Evolutionary conservation across 2,888 invertebrate genomes (phyloP).

Genomic region (Blastobasis lacticolella): DNA sequence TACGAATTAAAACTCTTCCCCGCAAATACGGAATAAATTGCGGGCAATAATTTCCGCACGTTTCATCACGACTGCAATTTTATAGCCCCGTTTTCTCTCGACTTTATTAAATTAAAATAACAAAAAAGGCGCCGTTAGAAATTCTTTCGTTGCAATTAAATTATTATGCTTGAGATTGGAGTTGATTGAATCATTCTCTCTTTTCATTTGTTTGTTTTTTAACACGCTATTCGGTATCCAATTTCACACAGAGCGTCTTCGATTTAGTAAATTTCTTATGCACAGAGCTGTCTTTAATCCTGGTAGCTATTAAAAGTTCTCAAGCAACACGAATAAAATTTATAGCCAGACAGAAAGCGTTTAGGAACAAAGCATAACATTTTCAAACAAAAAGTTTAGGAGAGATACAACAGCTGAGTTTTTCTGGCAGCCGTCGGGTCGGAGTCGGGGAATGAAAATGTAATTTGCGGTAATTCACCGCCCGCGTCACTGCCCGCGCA

Average conservation of each 20-base stretch:
- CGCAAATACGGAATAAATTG: constrained; percentile 11
- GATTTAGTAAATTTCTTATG: too few relatives aligned
- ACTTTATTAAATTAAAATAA: constrained; percentile 2
- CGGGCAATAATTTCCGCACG: constrained; percentile 17
- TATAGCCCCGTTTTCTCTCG: constrained; percentile 8
- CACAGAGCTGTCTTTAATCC: too few relatives aligned
- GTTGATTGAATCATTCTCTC: too few relatives aligned
- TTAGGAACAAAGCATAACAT: too few relatives aligned
- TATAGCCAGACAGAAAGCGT: too few relatives aligned
- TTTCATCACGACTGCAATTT: constrained; percentile 18
- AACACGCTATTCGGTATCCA: too few relatives aligned
- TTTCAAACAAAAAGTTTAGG: too few relatives aligned
- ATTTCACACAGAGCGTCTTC: too few relatives aligned
- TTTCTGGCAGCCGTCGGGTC: not conserved
- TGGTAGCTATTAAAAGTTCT: too few relatives aligned
- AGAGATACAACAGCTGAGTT: not conserved
- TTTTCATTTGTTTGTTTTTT: too few relatives aligned
- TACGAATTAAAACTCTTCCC: constrained; percentile 14
- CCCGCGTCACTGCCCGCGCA: constrained; percentile 27
- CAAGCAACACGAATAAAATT: not conserved
- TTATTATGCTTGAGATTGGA: not conserved
- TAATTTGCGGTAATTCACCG: constrained; percentile 58
- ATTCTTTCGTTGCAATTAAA: constrained; percentile 2
- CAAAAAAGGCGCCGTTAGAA: constrained; percentile 4
- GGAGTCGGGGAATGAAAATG: constrained; percentile 51